phyloP scores from a whole-genome alignment of 2,888 invertebrate species.

The Athalia cordata region DNA sequence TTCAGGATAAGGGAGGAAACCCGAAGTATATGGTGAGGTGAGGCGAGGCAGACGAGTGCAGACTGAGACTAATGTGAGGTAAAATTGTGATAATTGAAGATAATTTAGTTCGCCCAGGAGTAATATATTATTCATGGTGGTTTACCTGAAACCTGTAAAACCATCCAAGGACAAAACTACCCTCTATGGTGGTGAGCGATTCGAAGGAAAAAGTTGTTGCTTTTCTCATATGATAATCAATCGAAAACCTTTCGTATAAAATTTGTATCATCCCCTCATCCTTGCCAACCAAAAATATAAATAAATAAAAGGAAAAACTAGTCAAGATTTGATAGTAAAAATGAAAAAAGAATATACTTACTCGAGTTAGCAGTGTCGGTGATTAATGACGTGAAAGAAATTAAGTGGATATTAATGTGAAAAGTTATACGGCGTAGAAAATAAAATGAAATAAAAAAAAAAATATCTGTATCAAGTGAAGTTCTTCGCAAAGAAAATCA shows the following conservation, averaged over 20 bases:
- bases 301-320: not conserved
- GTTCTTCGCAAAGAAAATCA: slow-evolving; percentile 48
- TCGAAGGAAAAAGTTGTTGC: not conserved
- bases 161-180: not conserved
- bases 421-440: slow-evolving; percentile 35
- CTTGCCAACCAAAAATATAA: not conserved
- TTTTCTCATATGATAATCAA: not conserved
- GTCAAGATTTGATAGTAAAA: not conserved
- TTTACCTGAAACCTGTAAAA: not conserved
- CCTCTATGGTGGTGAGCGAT: not conserved
- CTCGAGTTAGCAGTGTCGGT: not conserved
- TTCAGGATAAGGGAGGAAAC: too few relatives aligned
- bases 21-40: not conserved
- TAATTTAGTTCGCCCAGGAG: not conserved
- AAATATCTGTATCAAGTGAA: slow-evolving; percentile 26
- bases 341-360: not conserved
- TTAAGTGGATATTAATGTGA: slow-evolving; percentile 48
- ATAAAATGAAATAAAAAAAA: slow-evolving; percentile 34
- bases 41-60: not conserved
- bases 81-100: slow-evolving; percentile 23
- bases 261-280: too few relatives aligned
- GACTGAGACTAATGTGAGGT: slow-evolving; percentile 22
- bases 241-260: not conserved
- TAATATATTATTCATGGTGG: not conserved
- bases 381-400: slow-evolving; percentile 36